Evolutionary conservation across 2,888 invertebrate genomes (phyloP).

Genomic region (Pollenia griseotomentosa): DNA sequence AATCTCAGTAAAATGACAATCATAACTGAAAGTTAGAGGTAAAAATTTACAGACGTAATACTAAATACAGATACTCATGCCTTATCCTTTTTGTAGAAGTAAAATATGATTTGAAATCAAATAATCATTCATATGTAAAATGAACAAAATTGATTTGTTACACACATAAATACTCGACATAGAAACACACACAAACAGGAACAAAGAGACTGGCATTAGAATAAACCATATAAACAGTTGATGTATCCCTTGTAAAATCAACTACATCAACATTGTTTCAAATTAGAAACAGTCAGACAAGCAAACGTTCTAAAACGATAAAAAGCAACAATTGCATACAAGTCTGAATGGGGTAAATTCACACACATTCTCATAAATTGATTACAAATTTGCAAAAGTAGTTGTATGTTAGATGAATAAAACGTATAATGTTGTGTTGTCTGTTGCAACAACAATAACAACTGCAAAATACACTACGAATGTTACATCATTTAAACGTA

Average conservation of each 20-base stretch:
- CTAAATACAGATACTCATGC: not conserved
- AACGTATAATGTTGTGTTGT: slow-evolving; percentile 53
- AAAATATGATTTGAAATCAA: slow-evolving; percentile 59
- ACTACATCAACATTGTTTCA: slow-evolving; percentile 59
- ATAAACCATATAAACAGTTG: slow-evolving; percentile 54
- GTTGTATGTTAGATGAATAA: slow-evolving; percentile 13
- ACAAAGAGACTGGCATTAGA: slow-evolving; percentile 10
- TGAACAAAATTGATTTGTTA: slow-evolving; percentile 68
- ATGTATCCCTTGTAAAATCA: slow-evolving; percentile 56
- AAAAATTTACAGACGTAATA: slow-evolving; percentile 30
- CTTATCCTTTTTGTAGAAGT: not conserved
- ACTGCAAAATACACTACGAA: slow-evolving; percentile 1
- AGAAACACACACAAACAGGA: not conserved
- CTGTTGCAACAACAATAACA: slow-evolving; percentile 17
- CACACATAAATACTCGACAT: slow-evolving; percentile 21
- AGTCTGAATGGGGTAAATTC: slow-evolving; percentile 1
- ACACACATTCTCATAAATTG: slow-evolving; percentile 45
- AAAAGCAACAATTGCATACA: slow-evolving; percentile 56
- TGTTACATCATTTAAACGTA: slow-evolving; percentile 36
- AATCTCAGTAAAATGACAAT: slow-evolving; percentile 40
- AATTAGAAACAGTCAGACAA: slow-evolving; percentile 49
- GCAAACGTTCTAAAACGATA: slow-evolving; percentile 41
- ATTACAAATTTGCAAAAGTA: slow-evolving; percentile 49
- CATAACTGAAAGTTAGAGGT: slow-evolving; percentile 41
- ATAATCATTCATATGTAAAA: slow-evolving; percentile 70